Percentiles rank a stretch among this genome's conserved stretches.
phyloP scores from a whole-genome alignment of 2,888 invertebrate genomes.

The Lithophane ornitopus region DNA sequence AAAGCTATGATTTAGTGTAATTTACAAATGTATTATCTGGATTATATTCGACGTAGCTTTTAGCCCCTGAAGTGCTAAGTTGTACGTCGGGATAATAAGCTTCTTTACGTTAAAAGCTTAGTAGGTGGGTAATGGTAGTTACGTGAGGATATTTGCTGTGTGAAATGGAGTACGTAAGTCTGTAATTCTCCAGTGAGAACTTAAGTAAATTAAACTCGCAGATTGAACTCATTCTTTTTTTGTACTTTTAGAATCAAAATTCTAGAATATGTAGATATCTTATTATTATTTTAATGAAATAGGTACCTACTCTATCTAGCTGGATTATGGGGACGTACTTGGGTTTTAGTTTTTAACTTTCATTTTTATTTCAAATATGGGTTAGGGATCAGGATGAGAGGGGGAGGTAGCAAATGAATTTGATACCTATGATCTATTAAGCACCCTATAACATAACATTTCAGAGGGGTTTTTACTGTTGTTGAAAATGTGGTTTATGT shows the following conservation, averaged over 20 bases:
- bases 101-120: slow-evolving; percentile 42
- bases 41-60: slow-evolving; percentile 44
- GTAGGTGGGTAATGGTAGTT: slow-evolving; percentile 32
- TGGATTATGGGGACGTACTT: too few species aligned
- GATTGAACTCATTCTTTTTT: slow-evolving; percentile 1
- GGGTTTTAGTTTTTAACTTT: too few species aligned
- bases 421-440: too few species aligned
- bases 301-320: neutral
- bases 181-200: slow-evolving; percentile 40
- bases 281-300: neutral
- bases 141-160: slow-evolving; percentile 21
- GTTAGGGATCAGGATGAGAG: too few species aligned
- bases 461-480: too few species aligned
- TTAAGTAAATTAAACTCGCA: slow-evolving; percentile 42
- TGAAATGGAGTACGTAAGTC: slow-evolving; percentile 42
- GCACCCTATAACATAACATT: too few species aligned
- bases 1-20: neutral
- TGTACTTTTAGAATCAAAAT: neutral
- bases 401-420: too few species aligned
- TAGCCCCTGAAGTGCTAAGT: slow-evolving; percentile 37
- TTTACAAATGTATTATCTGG: slow-evolving; percentile 34
- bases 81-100: slow-evolving; percentile 46
- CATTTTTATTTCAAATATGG: too few species aligned
- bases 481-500: too few species aligned
- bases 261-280: neutral